Evolutionary conservation across 1,140 invertebrate species (phyloP), one percentile per base, ranked within the genome.

Genomic region (Drosophila quadrilineata): DNA sequence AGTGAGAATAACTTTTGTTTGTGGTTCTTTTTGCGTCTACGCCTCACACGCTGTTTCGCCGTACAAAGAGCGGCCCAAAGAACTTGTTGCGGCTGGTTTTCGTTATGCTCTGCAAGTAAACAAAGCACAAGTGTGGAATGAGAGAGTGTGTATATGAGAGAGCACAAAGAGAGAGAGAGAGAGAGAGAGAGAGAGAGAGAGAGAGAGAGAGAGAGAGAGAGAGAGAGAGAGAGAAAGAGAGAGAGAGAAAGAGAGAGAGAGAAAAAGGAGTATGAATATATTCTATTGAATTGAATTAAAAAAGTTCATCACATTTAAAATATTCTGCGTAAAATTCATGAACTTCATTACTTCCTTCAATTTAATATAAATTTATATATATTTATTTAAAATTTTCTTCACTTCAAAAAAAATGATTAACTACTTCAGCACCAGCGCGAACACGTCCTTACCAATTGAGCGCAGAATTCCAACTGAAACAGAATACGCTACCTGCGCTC

Each of bases 361-460:
- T 2, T 41, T 19, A 6, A 12, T n/a, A 17, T 12, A 12, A 17
- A 40, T 4, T 12, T 9, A 12, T 43, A 22, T 2, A 4, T 2
- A 8, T 14, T 41, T 8, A 9, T 17, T 12, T 12, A 19, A n/a
- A n/a, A n/a, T n/a, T n/a, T n/a, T n/a, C 1, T 8, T 8, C 0
- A 24, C 8, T n/a, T 35, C 0, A 40, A 52, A 43, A 56, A 16
- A 46, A 14, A 28, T 36, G 54, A 26, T 22, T 4, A 29, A 31
- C 2, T 43, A 41, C 10, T 6, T n/a, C 1, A 31, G 40, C 6
- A n/a, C 33, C 4, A 14, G 26, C 28, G 6, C 70, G 80, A 31
- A 82, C 65, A 88, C 86, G 85, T 88, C 86, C 41, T 52, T 52
- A 43, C 62, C 69, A 67, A 64, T 56, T 71, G 68, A 76, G 68